Evolutionary conservation across 2,888 invertebrate genomes (phyloP).

Genomic region (Synanthedon vespiformis): DNA sequence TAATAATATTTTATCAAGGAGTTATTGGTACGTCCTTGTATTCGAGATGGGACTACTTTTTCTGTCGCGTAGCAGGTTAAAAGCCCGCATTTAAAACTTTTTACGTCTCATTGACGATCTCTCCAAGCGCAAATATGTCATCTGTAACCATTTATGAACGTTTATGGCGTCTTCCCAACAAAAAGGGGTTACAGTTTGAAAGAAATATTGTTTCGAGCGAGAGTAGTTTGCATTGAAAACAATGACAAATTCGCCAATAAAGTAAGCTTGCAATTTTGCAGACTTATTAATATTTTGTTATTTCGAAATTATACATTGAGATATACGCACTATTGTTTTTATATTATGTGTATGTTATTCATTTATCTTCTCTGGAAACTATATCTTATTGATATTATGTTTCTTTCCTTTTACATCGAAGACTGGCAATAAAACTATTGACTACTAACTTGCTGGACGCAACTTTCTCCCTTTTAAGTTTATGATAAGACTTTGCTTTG

Average conservation of each 20-base stretch:
- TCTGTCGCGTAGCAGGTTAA: conserved; percentile 34
- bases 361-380: too few species aligned
- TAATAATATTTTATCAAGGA: not conserved
- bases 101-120: conserved; percentile 30
- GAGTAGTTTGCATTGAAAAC: not conserved
- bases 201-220: conserved; percentile 6
- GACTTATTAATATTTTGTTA: too few species aligned
- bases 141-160: conserved; percentile 38
- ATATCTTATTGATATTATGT: too few species aligned
- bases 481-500: too few species aligned
- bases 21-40: not conserved
- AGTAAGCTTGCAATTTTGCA: too few species aligned
- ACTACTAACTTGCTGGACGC: too few species aligned
- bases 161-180: conserved; percentile 21
- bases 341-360: too few species aligned
- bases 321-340: too few species aligned
- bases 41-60: conserved; percentile 21
- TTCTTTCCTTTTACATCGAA: too few species aligned
- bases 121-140: conserved; percentile 38
- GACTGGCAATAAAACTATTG: too few species aligned
- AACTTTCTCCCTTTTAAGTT: too few species aligned
- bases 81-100: conserved; percentile 27
- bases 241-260: not conserved
- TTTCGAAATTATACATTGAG: too few species aligned
- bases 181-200: conserved; percentile 19